Evolutionary conservation across 2,797 vertebrate genomes (phyloP).

Genomic region (Pseudopleuronectes americanus): DNA sequence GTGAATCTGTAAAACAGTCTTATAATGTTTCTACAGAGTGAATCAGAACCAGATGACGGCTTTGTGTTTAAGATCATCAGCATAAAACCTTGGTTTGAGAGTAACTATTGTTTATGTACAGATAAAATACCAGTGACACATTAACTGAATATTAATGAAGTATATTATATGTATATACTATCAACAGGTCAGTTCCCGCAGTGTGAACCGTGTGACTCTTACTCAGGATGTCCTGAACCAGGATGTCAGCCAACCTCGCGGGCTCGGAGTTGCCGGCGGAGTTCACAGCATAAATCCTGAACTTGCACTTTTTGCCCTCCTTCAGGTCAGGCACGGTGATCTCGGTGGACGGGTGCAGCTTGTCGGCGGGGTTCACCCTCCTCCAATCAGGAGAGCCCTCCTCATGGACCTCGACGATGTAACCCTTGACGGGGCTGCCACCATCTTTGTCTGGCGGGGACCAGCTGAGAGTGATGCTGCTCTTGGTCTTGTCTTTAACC

Average conservation of each 20-base stretch:
- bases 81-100: too few relatives aligned
- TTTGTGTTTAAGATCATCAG: too few relatives aligned
- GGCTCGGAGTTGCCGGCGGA: slow-evolving; percentile 95
- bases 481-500: slow-evolving; percentile 94
- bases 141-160: too few relatives aligned
- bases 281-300: slow-evolving; percentile 95
- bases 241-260: slow-evolving; percentile 88
- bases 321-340: slow-evolving; percentile 92
- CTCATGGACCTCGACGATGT: slow-evolving; percentile 96
- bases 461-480: slow-evolving; percentile 91
- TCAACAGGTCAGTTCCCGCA: too few relatives aligned
- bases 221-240: slow-evolving; percentile 93
- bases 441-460: slow-evolving; percentile 93
- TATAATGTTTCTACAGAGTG: too few relatives aligned
- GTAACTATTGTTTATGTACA: not conserved
- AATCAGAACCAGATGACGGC: too few relatives aligned
- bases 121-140: not conserved
- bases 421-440: slow-evolving; percentile 94
- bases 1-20: too few relatives aligned
- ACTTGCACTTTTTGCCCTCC: slow-evolving; percentile 94
- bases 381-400: slow-evolving; percentile 94
- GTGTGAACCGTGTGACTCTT: slow-evolving; percentile 30
- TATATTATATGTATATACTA: too few relatives aligned
- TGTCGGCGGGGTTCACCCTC: slow-evolving; percentile 91
- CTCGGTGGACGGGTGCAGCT: slow-evolving; percentile 90